These are phyloP conservation scores for Aphidius colemani DNA, from an alignment of 2,888 invertebrate species.

Conservation along the genomic window DNA sequence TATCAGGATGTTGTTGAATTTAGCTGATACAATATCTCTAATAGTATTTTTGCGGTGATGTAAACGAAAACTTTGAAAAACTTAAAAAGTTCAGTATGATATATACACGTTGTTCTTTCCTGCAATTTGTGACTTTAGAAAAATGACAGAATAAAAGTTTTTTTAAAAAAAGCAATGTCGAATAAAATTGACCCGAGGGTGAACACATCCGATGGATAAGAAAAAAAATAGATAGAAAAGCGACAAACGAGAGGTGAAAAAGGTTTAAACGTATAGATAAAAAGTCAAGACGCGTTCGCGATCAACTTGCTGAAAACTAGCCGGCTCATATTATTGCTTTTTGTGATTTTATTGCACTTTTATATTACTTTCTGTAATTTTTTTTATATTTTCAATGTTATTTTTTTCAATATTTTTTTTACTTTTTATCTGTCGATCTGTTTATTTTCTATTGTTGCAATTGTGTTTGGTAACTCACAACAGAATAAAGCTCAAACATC, in stretches of 20 bases:
- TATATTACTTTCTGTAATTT: slow-evolving; percentile 44
- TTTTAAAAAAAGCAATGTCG: slow-evolving; percentile 16
- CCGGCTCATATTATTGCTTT: slow-evolving; percentile 33
- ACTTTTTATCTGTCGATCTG: not conserved
- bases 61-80: slow-evolving; percentile 20
- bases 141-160: not conserved
- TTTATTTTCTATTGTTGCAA: not conserved
- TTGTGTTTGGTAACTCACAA: too few species aligned
- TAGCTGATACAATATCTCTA: slow-evolving; percentile 21
- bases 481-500: too few species aligned
- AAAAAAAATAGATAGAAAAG: slow-evolving; percentile 8
- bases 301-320: slow-evolving; percentile 24
- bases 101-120: not conserved
- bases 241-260: not conserved
- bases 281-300: slow-evolving; percentile 9
- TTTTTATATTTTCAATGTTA: slow-evolving; percentile 13
- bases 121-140: not conserved
- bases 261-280: slow-evolving; percentile 2
- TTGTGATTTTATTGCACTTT: slow-evolving; percentile 53
- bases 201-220: slow-evolving; percentile 6
- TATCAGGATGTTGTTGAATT: not conserved
- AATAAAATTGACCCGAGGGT: slow-evolving; percentile 33
- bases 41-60: slow-evolving; percentile 25
- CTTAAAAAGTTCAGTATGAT: slow-evolving; percentile 23
- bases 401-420: slow-evolving; percentile 11